Percentiles rank a stretch among this genome's conserved stretches.
Conservation (phyloP, 2,797 vertebrate genomes). For the Miichthys miiuy region DNA sequence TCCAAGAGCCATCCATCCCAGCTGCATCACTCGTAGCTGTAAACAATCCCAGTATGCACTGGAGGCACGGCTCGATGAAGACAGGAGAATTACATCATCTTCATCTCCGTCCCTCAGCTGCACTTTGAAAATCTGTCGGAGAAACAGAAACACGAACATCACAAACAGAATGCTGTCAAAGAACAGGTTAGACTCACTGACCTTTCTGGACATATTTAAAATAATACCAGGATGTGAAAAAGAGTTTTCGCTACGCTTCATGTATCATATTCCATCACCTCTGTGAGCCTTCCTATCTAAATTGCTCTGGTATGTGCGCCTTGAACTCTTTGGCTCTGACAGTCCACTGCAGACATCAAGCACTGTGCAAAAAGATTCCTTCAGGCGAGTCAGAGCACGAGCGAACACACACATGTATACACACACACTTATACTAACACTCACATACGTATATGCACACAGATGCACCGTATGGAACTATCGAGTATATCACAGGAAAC, state of each 20-base stretch:
- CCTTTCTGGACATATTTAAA: not conserved
- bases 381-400: conserved; percentile 50
- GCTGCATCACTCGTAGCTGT: not conserved
- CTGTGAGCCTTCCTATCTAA: conserved; percentile 24
- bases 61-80: not conserved
- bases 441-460: conserved; percentile 30
- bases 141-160: not conserved
- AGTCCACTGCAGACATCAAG: conserved; percentile 36
- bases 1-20: not conserved
- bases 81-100: not conserved
- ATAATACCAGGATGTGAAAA: not conserved
- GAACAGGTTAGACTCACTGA: not conserved
- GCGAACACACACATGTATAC: not conserved
- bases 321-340: conserved; percentile 37
- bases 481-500: conserved; percentile 51
- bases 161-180: not conserved
- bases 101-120: not conserved
- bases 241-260: not conserved
- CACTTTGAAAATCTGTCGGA: not conserved
- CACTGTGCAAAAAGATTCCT: conserved; percentile 37
- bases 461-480: conserved; percentile 39
- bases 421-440: not conserved
- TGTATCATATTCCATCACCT: conserved; percentile 24
- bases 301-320: conserved; percentile 49
- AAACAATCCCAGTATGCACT: not conserved